phyloP scores from a whole-genome alignment of 2,797 vertebrate genomes.

The Monodelphis domestica region DNA sequence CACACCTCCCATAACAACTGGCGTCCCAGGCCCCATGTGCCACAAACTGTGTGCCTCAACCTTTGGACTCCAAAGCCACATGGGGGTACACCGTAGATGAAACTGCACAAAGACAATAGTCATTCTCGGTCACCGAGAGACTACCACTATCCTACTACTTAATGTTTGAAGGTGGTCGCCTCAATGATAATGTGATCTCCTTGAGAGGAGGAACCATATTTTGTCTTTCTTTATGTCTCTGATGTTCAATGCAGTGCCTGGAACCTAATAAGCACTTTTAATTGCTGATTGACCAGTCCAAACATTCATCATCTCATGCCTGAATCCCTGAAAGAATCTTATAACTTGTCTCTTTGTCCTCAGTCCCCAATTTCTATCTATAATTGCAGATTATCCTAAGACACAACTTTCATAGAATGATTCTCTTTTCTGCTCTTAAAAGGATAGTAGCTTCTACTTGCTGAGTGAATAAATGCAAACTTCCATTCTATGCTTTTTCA shows the following conservation, averaged over 20 bases:
- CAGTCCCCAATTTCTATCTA: neutral
- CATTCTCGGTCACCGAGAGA: too few species aligned
- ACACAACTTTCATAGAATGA: neutral
- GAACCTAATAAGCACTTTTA: neutral
- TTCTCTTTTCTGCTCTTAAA: neutral
- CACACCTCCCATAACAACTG: too few species aligned
- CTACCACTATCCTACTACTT: too few species aligned
- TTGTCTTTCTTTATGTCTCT: neutral
- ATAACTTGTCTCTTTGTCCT: neutral
- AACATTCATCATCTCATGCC: neutral
- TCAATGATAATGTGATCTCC: neutral
- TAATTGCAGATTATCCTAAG: neutral
- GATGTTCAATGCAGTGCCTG: neutral
- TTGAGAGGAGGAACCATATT: neutral
- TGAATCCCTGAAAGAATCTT: neutral
- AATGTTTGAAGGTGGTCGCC: neutral
- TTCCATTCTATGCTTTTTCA: neutral
- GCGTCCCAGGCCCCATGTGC: too few species aligned
- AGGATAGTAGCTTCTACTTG: neutral
- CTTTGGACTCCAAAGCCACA: too few species aligned
- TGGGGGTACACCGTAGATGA: too few species aligned
- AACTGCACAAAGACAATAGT: too few species aligned
- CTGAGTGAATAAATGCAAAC: neutral
- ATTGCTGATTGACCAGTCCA: neutral
- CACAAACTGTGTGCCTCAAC: too few species aligned